Evolutionary conservation across 2,888 invertebrate species (phyloP).

Genomic region (Baronia brevicornis): DNA sequence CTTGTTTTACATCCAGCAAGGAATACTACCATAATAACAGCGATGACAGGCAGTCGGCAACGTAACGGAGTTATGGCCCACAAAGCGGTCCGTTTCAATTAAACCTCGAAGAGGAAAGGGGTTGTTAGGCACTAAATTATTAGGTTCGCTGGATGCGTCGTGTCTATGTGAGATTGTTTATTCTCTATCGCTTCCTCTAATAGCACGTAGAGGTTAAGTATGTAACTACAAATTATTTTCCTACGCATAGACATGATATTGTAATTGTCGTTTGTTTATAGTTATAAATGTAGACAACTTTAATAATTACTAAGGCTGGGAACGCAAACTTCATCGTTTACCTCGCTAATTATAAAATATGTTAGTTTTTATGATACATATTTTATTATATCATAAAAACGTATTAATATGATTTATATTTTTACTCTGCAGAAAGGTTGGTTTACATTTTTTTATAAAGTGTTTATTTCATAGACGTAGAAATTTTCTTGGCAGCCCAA

Average conservation of each 20-base stretch:
- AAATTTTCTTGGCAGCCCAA: too few species aligned
- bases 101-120: conserved; percentile 28
- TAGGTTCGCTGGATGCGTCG: conserved; percentile 27
- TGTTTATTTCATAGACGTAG: too few species aligned
- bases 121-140: conserved; percentile 41
- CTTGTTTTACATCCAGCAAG: conserved; percentile 14
- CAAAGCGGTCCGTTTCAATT: conserved; percentile 47
- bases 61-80: conserved; percentile 41
- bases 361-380: too few species aligned
- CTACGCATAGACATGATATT: conserved; percentile 1
- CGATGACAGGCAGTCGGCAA: conserved; percentile 31
- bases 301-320: too few species aligned
- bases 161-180: conserved; percentile 39
- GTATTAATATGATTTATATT: too few species aligned
- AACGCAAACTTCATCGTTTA: too few species aligned
- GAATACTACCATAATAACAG: conserved; percentile 23
- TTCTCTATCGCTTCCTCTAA: conserved; percentile 33
- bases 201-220: conserved; percentile 1
- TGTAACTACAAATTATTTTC: conserved; percentile 14
- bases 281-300: conserved; percentile 8
- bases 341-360: too few species aligned
- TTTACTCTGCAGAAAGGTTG: too few species aligned
- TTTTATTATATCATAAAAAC: too few species aligned
- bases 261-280: conserved; percentile 3
- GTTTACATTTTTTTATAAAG: too few species aligned